Percentiles rank a stretch among this genome's conserved stretches.
These are phyloP conservation scores for Thereuonema tuberculata DNA, from an alignment of 1,140 invertebrate species.

Conservation along the genomic window DNA sequence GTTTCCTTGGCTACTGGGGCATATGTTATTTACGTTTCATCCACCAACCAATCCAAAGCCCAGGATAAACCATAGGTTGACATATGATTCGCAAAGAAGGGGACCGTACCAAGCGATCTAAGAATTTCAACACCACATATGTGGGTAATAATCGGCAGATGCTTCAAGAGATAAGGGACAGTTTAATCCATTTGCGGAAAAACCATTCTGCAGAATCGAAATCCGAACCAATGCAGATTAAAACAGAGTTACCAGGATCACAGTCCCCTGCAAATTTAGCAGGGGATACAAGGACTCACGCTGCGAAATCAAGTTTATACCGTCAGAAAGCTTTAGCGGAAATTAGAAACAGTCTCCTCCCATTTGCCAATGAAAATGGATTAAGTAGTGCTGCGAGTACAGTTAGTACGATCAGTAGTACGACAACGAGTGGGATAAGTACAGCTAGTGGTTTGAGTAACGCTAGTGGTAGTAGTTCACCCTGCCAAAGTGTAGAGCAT, in stretches of 20 bases:
- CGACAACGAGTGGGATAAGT: constrained; percentile 47
- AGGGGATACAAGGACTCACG: background rate
- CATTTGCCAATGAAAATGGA: constrained; percentile 57
- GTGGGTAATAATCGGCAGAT: constrained; percentile 27
- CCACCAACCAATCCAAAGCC: background rate
- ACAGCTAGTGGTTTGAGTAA: constrained; percentile 47
- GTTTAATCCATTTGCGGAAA: constrained; percentile 25
- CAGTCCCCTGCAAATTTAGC: background rate
- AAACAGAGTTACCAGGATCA: constrained; percentile 4
- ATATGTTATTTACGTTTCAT: too few species aligned
- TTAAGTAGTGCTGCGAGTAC: constrained; percentile 60
- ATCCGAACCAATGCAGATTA: constrained; percentile 15
- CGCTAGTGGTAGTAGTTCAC: constrained; percentile 34
- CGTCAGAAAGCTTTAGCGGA: constrained; percentile 74
- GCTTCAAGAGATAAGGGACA: constrained; percentile 28
- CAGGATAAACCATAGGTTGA: background rate
- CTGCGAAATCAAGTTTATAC: constrained; percentile 35
- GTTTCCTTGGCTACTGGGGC: too few species aligned
- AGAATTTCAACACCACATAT: constrained; percentile 17
- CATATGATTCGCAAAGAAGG: constrained; percentile 13
- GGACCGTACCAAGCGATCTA: constrained; percentile 1
- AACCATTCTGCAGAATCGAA: constrained; percentile 14
- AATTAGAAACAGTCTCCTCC: constrained; percentile 68
- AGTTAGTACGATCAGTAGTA: constrained; percentile 45
- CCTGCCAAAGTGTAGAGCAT: constrained; percentile 7